A percentile compares a stretch with the other conserved stretches of the same genome.
These are phyloP conservation scores for Papilio polyxenes DNA, from an alignment of 1,140 invertebrate genomes.

Conservation along the genomic window DNA sequence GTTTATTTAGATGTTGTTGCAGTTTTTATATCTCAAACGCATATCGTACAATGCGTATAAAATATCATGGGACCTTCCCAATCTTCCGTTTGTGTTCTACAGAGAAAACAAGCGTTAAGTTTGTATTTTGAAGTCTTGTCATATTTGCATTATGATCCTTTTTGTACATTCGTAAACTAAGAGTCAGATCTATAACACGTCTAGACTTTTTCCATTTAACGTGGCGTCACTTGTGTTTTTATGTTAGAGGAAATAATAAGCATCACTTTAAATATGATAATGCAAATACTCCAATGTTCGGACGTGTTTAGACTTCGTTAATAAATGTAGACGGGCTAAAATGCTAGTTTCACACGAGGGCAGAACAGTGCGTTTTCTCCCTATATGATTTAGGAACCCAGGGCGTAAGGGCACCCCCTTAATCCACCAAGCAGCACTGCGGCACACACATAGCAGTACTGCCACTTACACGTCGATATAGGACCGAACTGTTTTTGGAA, in stretches of 20 bases:
- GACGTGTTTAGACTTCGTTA: constrained; percentile 16
- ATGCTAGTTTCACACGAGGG: not conserved
- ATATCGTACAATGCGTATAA: too few species aligned
- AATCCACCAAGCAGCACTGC: too few species aligned
- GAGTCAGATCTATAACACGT: not conserved
- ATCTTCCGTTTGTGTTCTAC: too few species aligned
- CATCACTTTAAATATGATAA: constrained; percentile 17
- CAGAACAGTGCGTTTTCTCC: not conserved
- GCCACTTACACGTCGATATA: not conserved
- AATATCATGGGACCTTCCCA: too few species aligned
- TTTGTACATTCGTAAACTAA: not conserved
- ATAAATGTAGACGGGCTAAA: constrained; percentile 6
- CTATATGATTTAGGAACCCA: too few species aligned
- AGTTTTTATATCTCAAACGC: too few species aligned
- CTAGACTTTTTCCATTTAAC: constrained; percentile 6
- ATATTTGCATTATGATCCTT: too few species aligned
- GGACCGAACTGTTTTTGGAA: too few species aligned
- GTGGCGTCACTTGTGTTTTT: not conserved
- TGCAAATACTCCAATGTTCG: constrained; percentile 16
- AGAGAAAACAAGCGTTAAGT: too few species aligned
- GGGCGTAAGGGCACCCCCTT: too few species aligned
- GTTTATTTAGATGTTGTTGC: too few species aligned
- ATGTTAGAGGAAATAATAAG: not conserved
- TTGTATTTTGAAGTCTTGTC: too few species aligned
- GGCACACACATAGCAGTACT: not conserved